phyloP scores from a whole-genome alignment of 2,797 vertebrate genomes.

The Pseudochirops cupreus region DNA sequence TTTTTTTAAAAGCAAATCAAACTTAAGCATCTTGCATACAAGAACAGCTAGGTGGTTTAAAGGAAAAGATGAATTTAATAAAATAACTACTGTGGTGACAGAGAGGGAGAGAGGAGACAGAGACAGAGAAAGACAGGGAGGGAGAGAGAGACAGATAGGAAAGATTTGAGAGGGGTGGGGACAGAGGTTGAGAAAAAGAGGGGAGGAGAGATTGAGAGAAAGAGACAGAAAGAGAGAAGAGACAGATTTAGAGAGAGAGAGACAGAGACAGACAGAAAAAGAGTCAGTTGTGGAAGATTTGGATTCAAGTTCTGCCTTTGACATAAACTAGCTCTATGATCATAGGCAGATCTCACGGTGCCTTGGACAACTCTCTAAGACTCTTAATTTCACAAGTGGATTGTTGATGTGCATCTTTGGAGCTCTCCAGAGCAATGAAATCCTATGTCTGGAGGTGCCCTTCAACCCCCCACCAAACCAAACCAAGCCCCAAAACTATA shows the following conservation, averaged over 20 bases:
- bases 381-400: neutral
- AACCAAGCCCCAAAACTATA: neutral
- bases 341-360: neutral
- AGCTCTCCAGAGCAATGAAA: neutral
- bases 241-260: no score
- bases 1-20: neutral
- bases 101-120: no score
- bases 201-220: neutral
- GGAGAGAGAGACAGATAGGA: neutral
- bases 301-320: neutral
- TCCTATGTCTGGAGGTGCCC: neutral
- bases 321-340: neutral
- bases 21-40: neutral
- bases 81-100: neutral
- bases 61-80: neutral
- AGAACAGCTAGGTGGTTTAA: neutral
- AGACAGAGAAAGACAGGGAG: no score
- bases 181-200: neutral
- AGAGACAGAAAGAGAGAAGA: no score
- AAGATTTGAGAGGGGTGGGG: neutral
- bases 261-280: neutral
- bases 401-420: neutral
- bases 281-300: neutral
- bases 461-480: neutral
- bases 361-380: neutral